Conservation (phyloP, 1,140 invertebrate species). For the Hestina assimilis region DNA sequence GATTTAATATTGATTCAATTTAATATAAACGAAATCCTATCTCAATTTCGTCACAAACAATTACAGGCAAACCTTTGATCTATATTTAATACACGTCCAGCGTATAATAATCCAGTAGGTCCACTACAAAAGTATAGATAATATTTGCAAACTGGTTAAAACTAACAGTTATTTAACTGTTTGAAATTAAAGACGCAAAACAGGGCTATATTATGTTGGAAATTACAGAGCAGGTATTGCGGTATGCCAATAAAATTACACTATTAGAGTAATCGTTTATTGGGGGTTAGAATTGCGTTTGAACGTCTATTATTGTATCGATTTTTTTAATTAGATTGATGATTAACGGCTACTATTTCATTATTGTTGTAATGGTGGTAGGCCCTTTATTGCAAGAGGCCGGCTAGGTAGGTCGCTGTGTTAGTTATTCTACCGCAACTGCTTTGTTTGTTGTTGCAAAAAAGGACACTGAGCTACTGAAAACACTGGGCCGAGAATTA, state of each 20-base stretch:
- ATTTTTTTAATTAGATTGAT: conserved; percentile 11
- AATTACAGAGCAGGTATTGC: conserved; percentile 18
- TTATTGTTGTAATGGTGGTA: background rate
- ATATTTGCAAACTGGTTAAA: background rate
- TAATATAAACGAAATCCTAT: too few species aligned
- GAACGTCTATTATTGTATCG: conserved; percentile 13
- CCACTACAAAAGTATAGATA: background rate
- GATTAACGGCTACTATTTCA: conserved; percentile 2
- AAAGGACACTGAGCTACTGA: too few species aligned
- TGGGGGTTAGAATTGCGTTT: conserved; percentile 7
- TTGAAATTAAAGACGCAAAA: conserved; percentile 19
- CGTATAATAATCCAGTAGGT: background rate
- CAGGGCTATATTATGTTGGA: conserved; percentile 11
- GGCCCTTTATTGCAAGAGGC: too few species aligned
- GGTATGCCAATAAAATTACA: conserved; percentile 23
- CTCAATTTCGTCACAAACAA: background rate
- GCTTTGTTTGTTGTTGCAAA: too few species aligned
- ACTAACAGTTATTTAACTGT: background rate
- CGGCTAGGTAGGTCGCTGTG: too few species aligned
- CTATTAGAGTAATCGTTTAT: conserved; percentile 18
- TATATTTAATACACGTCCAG: background rate
- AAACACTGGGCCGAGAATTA: too few species aligned
- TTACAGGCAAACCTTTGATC: background rate
- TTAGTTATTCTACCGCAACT: too few species aligned
- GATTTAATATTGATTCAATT: too few species aligned